These are phyloP conservation scores for Spisula subtruncata DNA, from an alignment of 2,888 invertebrate genomes.

Conservation along the genomic window DNA sequence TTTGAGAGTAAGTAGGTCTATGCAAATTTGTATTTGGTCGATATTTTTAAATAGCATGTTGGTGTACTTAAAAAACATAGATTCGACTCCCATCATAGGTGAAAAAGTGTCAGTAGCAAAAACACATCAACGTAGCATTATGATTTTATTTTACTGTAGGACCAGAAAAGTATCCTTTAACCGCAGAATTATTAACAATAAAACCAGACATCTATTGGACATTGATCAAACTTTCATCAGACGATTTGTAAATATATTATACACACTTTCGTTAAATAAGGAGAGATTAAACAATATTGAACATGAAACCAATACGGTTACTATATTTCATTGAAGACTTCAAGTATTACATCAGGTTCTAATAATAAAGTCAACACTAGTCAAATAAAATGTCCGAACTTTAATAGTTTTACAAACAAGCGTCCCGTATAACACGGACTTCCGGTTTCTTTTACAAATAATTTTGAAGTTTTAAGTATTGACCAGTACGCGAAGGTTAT, in stretches of 20 bases:
- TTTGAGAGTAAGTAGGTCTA: too few species aligned
- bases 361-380: neutral
- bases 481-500: neutral
- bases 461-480: neutral
- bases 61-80: too few species aligned
- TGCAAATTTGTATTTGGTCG: too few species aligned
- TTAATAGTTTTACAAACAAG: neutral
- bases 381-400: too few species aligned
- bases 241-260: constrained; percentile 17
- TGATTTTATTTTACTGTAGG: too few species aligned
- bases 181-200: too few species aligned
- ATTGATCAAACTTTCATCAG: neutral
- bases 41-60: too few species aligned
- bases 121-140: too few species aligned
- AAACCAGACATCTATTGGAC: too few species aligned
- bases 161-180: too few species aligned
- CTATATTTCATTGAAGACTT: constrained; percentile 17
- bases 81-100: too few species aligned
- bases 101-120: too few species aligned
- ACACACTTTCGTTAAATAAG: neutral
- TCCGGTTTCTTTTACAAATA: neutral
- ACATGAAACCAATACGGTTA: constrained; percentile 13
- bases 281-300: constrained; percentile 12
- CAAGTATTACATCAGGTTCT: neutral
- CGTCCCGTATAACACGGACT: neutral